These are phyloP conservation scores for Antheraea yamamai DNA, from an alignment of 2,888 invertebrate genomes.

Conservation along the genomic window DNA sequence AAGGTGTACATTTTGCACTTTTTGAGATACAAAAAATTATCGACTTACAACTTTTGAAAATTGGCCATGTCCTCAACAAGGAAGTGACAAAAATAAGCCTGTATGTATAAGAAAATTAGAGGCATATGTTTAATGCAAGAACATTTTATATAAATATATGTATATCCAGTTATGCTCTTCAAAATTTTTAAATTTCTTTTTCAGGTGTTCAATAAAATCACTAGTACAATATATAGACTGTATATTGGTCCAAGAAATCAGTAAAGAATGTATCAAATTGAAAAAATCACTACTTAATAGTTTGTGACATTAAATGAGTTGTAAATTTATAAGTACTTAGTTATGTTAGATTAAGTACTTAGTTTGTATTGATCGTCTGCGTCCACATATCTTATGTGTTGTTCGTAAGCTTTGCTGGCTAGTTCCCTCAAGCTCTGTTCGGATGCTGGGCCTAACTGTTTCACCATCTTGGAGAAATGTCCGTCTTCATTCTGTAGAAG, in stretches of 20 bases:
- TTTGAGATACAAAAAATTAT: too few species aligned
- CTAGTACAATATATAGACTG: background rate
- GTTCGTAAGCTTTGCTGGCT: conserved; percentile 59
- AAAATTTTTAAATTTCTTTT: too few species aligned
- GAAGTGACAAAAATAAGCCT: too few species aligned
- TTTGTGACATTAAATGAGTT: background rate
- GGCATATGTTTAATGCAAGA: too few species aligned
- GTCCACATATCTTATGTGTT: conserved; percentile 73
- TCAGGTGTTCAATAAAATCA: background rate
- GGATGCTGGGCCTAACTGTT: conserved; percentile 82
- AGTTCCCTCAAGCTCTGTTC: conserved; percentile 71
- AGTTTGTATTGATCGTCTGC: conserved; percentile 55
- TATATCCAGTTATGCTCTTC: too few species aligned
- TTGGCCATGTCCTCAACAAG: too few species aligned
- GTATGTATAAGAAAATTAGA: too few species aligned
- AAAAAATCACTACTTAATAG: background rate
- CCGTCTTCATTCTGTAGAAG: conserved; percentile 81
- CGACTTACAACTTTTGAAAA: too few species aligned
- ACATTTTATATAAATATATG: too few species aligned
- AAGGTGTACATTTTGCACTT: too few species aligned
- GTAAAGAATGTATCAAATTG: background rate
- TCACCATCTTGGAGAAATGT: conserved; percentile 83
- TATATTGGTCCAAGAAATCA: background rate
- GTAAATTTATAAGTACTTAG: background rate
- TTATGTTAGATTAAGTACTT: background rate